Percentiles rank a stretch among this genome's conserved stretches.
Conservation (phyloP, 30 jellyfish, hydroid and myxozoan species). For the Clytia hemisphaerica region DNA sequence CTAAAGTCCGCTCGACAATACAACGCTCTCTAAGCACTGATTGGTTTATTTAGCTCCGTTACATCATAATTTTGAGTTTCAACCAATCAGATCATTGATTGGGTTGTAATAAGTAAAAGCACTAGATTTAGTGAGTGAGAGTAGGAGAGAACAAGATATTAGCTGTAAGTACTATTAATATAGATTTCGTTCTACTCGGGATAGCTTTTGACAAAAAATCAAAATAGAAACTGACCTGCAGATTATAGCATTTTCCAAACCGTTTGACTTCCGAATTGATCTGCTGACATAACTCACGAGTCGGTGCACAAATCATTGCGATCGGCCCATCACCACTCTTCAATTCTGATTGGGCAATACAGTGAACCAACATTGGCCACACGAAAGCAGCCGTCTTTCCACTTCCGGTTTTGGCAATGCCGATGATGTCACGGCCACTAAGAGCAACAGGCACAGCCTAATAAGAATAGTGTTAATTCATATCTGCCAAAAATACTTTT, state of each 20-base stretch:
- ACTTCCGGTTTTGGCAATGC: slow-evolving; percentile 98
- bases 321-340: slow-evolving; percentile 98
- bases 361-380: slow-evolving; percentile 96
- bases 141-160: too few species aligned
- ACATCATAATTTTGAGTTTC: too few species aligned
- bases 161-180: too few species aligned
- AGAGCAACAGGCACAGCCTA: slow-evolving; percentile 97
- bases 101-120: too few species aligned
- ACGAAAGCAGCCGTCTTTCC: slow-evolving; percentile 99
- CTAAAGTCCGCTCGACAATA: too few species aligned
- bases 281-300: slow-evolving; percentile 96
- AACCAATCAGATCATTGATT: too few species aligned
- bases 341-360: slow-evolving; percentile 85
- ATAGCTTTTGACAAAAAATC: neutral
- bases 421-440: slow-evolving; percentile 97
- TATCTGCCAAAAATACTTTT: neutral
- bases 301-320: slow-evolving; percentile 95
- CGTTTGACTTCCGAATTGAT: slow-evolving; percentile 72
- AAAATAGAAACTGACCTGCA: slow-evolving; percentile 48
- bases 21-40: too few species aligned
- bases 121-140: too few species aligned
- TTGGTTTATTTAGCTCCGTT: too few species aligned
- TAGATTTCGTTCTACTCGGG: too few species aligned
- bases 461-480: neutral
- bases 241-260: slow-evolving; percentile 85